phyloP scores from a whole-genome alignment of 2,113 vertebrate genomes.

The Gila orcuttii region DNA sequence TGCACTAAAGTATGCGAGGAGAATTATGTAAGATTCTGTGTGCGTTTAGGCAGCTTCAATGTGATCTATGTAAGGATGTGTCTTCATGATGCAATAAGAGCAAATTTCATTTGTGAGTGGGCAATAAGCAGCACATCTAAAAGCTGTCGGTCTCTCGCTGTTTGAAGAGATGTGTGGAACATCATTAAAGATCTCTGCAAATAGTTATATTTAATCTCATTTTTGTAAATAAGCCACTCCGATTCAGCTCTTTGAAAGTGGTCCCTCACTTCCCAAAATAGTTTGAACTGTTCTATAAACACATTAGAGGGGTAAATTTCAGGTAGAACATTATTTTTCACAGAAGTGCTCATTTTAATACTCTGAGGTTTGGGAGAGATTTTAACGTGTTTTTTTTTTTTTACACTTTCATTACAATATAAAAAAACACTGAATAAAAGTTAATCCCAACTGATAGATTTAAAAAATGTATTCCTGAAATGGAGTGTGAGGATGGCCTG shows the following conservation, averaged over 20 bases:
- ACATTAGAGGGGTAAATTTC: neutral
- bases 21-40: neutral
- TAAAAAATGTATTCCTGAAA: neutral
- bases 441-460: neutral
- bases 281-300: constrained; percentile 29
- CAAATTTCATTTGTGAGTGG: neutral
- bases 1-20: neutral
- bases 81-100: neutral
- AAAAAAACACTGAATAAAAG: constrained; percentile 6
- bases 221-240: neutral
- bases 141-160: neutral
- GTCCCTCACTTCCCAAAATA: constrained; percentile 17
- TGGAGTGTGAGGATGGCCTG: neutral
- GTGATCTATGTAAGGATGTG: neutral
- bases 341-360: neutral
- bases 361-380: neutral
- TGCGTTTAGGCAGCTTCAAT: neutral
- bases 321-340: constrained; percentile 16
- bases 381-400: constrained; percentile 21
- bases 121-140: neutral
- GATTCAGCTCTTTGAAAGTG: constrained; percentile 6
- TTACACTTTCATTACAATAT: neutral
- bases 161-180: neutral
- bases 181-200: constrained; percentile 3
- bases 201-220: constrained; percentile 14